Base-by-base conservation (phyloP, 2,113 vertebrate species). In the Columba livia region DNA sequence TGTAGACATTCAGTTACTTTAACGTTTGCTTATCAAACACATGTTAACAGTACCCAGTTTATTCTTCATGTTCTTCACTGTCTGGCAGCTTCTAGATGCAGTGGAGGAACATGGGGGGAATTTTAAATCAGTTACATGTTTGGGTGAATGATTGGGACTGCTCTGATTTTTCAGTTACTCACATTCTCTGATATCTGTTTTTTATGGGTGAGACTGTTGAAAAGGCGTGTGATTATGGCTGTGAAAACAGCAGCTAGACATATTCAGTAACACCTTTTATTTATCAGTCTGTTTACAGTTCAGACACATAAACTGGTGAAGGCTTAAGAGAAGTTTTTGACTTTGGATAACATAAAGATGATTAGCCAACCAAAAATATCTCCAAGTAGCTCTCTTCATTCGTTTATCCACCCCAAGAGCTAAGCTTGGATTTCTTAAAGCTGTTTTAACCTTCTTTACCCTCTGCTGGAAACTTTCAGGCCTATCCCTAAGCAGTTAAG, bases 361-460 rank as follows among this genome's bases (percentile, higher is more conserved):
- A 89, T 85, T 91, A 93, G 23, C 32, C n/a, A 84, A 31, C 47
- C 48, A 91, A 60, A 89, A 92, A 91, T 96, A 89, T 67, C 72
- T 88, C 31, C 5, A 51, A 77, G 50, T 70, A 78, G 56, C 73
- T 69, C 66, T 85, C 88, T 91, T 93, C 31, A 60, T 77, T 91
- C 93, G 44, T 82, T 91, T 88, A 94, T 90, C 79, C 26, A 60
- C 29, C 64, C 54, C 72, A 74, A 77, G 80, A 71, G 36, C 75
- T 92, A 71, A 95, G 64, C 85, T 56, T 92, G 85, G 86, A 90
- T 93, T 94, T 93, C 51, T 88, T 23, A 92, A 92, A 92, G 88
- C 75, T 54, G 29, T 92, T 94, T 84, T 92, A 96, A 79, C 67
- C 51, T 9, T 90, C 79, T 90, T 90, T 88, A 77, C 32, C 53